phyloP scores from a whole-genome alignment of 2,888 invertebrate genomes.

The Caenorhabditis imperialis region DNA sequence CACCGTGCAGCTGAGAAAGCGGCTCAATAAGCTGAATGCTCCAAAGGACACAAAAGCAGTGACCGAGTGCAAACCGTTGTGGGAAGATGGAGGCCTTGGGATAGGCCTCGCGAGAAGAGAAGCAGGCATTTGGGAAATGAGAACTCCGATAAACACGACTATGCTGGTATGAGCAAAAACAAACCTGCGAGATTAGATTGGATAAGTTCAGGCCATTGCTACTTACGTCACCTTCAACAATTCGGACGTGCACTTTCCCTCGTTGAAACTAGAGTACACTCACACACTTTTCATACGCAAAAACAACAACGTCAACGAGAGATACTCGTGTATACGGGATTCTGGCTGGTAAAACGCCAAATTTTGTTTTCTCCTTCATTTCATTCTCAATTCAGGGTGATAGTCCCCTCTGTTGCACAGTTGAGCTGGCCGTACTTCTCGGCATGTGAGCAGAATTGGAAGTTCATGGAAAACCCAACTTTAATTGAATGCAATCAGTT shows the following conservation, averaged over 20 bases:
- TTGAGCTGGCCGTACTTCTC: slow-evolving; percentile 58
- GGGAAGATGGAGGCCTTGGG: slow-evolving; percentile 70
- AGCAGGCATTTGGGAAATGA: slow-evolving; percentile 73
- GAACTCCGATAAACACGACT: slow-evolving; percentile 57
- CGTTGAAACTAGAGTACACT: slow-evolving; percentile 51
- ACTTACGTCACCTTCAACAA: slow-evolving; percentile 66
- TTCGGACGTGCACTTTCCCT: slow-evolving; percentile 40
- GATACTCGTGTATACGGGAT: slow-evolving; percentile 29
- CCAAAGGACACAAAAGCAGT: slow-evolving; percentile 36
- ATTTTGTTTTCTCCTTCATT: no score
- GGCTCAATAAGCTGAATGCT: slow-evolving; percentile 38
- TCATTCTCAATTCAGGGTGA: slow-evolving; percentile 41
- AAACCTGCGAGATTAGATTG: background rate
- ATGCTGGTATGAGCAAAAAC: slow-evolving; percentile 49
- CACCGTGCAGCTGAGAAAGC: slow-evolving; percentile 1
- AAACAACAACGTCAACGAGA: slow-evolving; percentile 26
- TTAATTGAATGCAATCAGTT: slow-evolving; percentile 54
- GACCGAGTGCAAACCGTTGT: slow-evolving; percentile 73
- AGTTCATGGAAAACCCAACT: slow-evolving; percentile 39
- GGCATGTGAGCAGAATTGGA: slow-evolving; percentile 59
- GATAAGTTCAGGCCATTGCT: slow-evolving; percentile 58
- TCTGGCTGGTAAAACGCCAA: slow-evolving; percentile 36
- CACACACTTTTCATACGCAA: slow-evolving; percentile 31
- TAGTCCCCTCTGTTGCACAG: slow-evolving; percentile 46
- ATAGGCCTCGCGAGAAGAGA: slow-evolving; percentile 59